Evolutionary conservation across 1,140 invertebrate species (phyloP).

Genomic region (Bombus huntii): DNA sequence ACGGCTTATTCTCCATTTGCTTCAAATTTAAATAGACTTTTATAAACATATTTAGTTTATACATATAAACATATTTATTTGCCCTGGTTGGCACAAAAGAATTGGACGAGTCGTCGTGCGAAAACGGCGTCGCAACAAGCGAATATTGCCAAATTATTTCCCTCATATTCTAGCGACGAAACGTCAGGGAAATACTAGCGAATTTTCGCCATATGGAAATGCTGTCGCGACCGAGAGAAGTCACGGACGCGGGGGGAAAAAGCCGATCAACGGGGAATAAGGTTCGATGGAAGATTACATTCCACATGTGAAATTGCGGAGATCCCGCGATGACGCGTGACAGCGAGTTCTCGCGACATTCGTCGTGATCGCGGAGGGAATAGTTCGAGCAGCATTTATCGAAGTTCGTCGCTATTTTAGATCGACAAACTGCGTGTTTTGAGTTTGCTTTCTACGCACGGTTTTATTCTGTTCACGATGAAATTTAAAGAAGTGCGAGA

Average conservation of each 20-base stretch:
- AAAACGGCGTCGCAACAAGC: neutral
- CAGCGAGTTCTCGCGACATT: neutral
- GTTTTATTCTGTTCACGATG: neutral
- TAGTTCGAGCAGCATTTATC: neutral
- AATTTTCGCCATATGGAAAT: neutral
- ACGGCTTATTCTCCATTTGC: too few species aligned
- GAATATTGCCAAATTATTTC: neutral
- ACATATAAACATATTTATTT: neutral
- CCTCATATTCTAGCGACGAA: neutral
- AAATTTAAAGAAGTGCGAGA: neutral
- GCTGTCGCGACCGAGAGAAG: neutral
- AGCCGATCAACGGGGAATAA: slow-evolving; percentile 7
- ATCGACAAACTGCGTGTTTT: too few species aligned
- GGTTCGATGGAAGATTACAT: neutral
- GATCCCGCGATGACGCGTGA: slow-evolving; percentile 19
- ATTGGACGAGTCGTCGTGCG: neutral
- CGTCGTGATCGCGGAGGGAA: neutral
- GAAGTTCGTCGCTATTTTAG: neutral
- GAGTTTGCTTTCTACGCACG: neutral
- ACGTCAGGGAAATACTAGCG: neutral
- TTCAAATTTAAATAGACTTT: too few species aligned
- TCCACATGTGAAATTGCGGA: slow-evolving; percentile 12
- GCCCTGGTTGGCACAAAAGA: neutral
- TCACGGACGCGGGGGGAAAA: neutral
- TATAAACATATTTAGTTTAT: too few species aligned